Base-by-base conservation (phyloP, 2,797 vertebrate genomes). In the Sebastes itinus region DNA sequence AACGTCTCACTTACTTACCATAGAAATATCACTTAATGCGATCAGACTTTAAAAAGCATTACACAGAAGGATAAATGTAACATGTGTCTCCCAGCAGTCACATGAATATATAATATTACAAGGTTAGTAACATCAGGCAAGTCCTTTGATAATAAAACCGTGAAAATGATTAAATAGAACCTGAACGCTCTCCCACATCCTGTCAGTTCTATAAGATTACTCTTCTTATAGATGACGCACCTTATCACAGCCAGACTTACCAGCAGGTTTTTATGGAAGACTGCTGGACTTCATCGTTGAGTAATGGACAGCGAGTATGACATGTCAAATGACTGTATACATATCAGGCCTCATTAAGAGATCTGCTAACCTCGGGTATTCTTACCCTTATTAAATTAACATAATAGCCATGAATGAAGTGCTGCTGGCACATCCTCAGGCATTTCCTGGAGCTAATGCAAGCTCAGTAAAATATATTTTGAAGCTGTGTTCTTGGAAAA, bases 401-500 rank as follows among this genome's bases (percentile, higher is more conserved):
- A 74, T 83, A 78, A 84, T 84, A 81, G 76, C 59, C 56, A 46
- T 23, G 28, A 65, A 67, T 81, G 54, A 86, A 82, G 16, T 35
- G 73, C 87, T 32, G 49, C 35, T 69, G 86, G 92, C 83, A 61
- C 46, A 28, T 86, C 90, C 88, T 84, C 62, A 13, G 88, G 87
- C 81, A 69, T 83, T 86, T 88, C 89, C 75, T 68, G 38, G 52
- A 86, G 90, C 80, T 86, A 84, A 80, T 89, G 86, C 90, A 87
- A 92, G 80, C 86, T 86, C 86, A 79, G 84, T 75, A 27, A 72
- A 87, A 87, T 82, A 70, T 78, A 80, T 85, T 83, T 78, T 71
- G 63, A 86, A 77, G 71, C 70, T 16, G 22, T 75, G 66, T 82
- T 82, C 67, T 81, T 82, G 71, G 74, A 81, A 84, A 81, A 72